Evolutionary conservation across 2,888 invertebrate species (phyloP), one percentile per base, ranked within the genome.

Genomic region (Cheilosia variabilis): DNA sequence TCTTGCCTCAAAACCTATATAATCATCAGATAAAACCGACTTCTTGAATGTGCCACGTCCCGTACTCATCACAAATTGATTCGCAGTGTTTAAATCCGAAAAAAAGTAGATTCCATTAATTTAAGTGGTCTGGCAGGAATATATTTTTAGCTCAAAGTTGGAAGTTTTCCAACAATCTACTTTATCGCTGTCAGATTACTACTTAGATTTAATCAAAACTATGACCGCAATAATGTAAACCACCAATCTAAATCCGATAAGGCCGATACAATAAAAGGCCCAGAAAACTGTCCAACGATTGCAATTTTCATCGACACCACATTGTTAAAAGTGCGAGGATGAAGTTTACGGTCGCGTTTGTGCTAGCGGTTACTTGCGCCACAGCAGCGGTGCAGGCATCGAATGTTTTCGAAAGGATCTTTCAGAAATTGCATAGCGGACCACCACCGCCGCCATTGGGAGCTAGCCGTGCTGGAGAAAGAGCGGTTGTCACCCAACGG

Each of bases 401-500:
- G 7, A 41, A 41, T 13, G 10, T 91, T 9, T 91, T 91, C 53
- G 87, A 90, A 22, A 88, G 81, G 22, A 89, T 87, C 2, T 92
- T 92, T 60, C 76, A 88, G 15, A 72, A 84, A 2, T 77, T 92
- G 13, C 91, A 94, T 87, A 89, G 90, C 6, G 93, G 93, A 7
- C 94, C 94, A 0, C 92, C 90, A 4, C 90, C 91, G 15, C 83
- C 88, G 1, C 31, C 53, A 27, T 6, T 27, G 27, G 27, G 27
- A 9, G 82, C 87, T 17, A 88, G 81, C 19, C 88, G 89, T 17
- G 88, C 87, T 2, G 22, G 13, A 24, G 22, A 13, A 10, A 22
- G n/a, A 9, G 88, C 87, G 47, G 60, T 89, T 3, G 89, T 90
- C 62, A 90, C 89, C 53, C 93, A 93, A 17, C 90, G 90, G 93